Evolutionary conservation across 2,888 invertebrate species (phyloP).

Genomic region (Bombylius discolor): DNA sequence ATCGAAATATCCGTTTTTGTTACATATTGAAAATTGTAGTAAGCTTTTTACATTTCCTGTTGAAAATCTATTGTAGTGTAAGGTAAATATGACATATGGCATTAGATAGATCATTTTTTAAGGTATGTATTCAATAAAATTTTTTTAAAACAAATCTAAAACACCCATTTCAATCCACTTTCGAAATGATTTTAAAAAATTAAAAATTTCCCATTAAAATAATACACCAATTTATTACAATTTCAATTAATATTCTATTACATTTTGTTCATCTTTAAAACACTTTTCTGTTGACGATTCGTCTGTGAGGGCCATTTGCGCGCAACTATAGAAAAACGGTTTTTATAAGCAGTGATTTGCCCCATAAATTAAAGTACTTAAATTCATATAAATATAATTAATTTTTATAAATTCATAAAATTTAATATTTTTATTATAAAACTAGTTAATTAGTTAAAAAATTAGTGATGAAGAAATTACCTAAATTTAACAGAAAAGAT

Average conservation of each 20-base stretch:
- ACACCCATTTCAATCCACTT: no score
- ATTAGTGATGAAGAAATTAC: constrained; percentile 10
- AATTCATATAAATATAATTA: not conserved
- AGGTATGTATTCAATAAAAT: no score
- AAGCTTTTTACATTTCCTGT: no score
- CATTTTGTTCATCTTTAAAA: constrained; percentile 1
- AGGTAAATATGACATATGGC: no score
- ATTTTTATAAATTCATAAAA: constrained; percentile 4
- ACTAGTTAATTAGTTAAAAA: constrained; percentile 4
- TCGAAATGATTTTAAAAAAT: no score
- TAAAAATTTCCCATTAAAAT: not conserved
- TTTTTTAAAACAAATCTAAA: no score
- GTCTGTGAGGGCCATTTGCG: constrained; percentile 13
- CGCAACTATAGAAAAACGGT: constrained; percentile 14
- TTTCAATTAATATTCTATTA: constrained; percentile 1
- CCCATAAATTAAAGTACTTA: constrained; percentile 3
- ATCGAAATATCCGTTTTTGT: no score
- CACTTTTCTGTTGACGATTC: constrained; percentile 12
- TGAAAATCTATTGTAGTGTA: no score
- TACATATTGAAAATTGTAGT: no score
- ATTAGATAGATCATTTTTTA: no score
- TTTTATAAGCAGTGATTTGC: constrained; percentile 9
- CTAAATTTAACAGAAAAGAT: constrained; percentile 9
- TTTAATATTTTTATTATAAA: constrained; percentile 2
- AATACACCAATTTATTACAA: not conserved